phyloP scores from a whole-genome alignment of 2,888 invertebrate species.

The Leucania comma region DNA sequence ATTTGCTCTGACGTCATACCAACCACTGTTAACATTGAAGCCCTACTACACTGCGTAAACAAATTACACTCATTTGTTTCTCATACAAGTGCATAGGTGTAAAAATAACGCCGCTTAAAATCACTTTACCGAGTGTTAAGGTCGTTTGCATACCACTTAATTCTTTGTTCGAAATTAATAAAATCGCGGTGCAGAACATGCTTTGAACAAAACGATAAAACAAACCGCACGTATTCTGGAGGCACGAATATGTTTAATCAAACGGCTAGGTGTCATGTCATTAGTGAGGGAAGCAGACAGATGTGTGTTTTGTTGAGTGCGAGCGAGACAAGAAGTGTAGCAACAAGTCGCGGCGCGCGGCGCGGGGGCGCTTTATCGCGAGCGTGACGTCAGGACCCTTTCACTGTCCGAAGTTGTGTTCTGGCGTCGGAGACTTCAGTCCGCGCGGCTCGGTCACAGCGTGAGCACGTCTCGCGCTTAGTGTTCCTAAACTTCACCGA shows the following conservation, averaged over 20 bases:
- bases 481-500: constrained; percentile 81
- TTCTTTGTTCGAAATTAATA: constrained; percentile 65
- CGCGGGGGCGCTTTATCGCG: constrained; percentile 86
- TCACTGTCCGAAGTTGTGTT: constrained; percentile 85
- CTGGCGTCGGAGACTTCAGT: constrained; percentile 77
- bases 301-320: constrained; percentile 64
- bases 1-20: constrained; percentile 53
- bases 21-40: constrained; percentile 40
- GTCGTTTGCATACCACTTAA: constrained; percentile 41
- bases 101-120: constrained; percentile 36
- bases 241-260: constrained; percentile 75
- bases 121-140: constrained; percentile 42
- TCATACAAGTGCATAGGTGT: constrained; percentile 35
- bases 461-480: constrained; percentile 85
- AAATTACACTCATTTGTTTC: constrained; percentile 45
- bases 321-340: constrained; percentile 80
- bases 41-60: constrained; percentile 41
- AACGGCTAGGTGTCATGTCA: constrained; percentile 77
- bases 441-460: constrained; percentile 89
- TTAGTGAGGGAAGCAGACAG: constrained; percentile 79
- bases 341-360: constrained; percentile 83
- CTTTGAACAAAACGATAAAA: constrained; percentile 72
- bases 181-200: constrained; percentile 67
- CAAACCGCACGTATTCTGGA: constrained; percentile 68
- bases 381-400: constrained; percentile 91